A percentile compares a stretch with the other conserved stretches of the same genome.
Evolutionary conservation across 2,888 invertebrate genomes (phyloP).

Genomic region (Andrena dorsata): DNA sequence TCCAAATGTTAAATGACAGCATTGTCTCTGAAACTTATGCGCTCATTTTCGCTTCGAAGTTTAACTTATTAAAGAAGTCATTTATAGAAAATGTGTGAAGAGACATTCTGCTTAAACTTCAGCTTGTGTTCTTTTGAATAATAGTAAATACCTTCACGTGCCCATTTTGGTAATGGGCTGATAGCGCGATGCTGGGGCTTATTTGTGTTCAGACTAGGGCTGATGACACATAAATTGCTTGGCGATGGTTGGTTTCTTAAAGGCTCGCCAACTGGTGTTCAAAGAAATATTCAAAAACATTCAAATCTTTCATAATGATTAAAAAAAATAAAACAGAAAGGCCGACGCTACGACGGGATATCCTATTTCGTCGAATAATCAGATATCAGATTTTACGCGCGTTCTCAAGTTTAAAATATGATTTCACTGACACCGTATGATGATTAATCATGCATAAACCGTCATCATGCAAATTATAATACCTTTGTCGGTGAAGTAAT

Average conservation of each 20-base stretch:
- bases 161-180: constrained; percentile 88
- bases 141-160: constrained; percentile 86
- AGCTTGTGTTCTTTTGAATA: constrained; percentile 29
- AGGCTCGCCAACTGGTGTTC: constrained; percentile 86
- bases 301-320: constrained; percentile 30
- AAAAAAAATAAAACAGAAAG: constrained; percentile 34
- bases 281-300: constrained; percentile 56
- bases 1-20: not conserved
- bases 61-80: not conserved
- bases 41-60: not conserved
- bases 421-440: constrained; percentile 41
- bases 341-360: constrained; percentile 4
- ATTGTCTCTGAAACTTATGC: not conserved
- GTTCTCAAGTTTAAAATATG: constrained; percentile 14
- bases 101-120: constrained; percentile 8
- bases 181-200: constrained; percentile 84
- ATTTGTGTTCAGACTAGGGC: constrained; percentile 80
- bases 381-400: not conserved
- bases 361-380: not conserved
- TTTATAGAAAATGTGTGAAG: not conserved
- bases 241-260: constrained; percentile 86
- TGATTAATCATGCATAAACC: constrained; percentile 71
- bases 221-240: constrained; percentile 84
- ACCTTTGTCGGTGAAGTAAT: constrained; percentile 87
- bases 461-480: constrained; percentile 76